Base-by-base conservation (phyloP, 2,888 invertebrate genomes). In the Papilio demoleus region DNA sequence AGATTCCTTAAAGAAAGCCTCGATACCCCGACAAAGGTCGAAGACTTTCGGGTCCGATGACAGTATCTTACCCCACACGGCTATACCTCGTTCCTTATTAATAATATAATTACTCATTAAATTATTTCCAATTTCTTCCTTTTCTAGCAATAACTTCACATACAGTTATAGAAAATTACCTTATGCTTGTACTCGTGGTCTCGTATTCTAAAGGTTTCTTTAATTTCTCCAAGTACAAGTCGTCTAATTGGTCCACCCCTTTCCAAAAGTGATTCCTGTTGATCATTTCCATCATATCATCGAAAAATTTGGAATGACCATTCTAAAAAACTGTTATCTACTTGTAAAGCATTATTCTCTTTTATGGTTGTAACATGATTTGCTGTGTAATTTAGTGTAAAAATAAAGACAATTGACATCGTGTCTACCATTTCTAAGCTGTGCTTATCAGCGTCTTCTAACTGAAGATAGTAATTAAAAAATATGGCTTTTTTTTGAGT, bases 41-140 rank as follows among this genome's bases (percentile, higher is more conserved):
- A 86, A 85, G 1, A 91, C 86, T 53, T 88, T 89, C 0, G 88
- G 84, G 50, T 86, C 83, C 0, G 61, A 70, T 0, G 91, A 88
- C 1, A 88, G 47, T 72, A 92, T 71, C 73, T 86, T 90, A 0
- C 92, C 92, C 92, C 92, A 92, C 0, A 91, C 90, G 0, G 90
- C 90, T 42, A 92, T 90, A 1, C 89, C 88, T 1, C 86, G 82
- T 9, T 83, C 81, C 92, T 92, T 74, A 4, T 70, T 70, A 47
- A 12, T 36, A 22, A 9, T 19, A 34, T 14, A 14, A 14, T 22
- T n/a, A 12, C 27, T 53, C 19, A 59, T 9, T 53, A 24, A 50
- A 31, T 14, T 38, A 5, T 31, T 24, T 31, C 9, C 8, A 53
- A 4, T 17, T 9, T 2, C 8, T 17, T 53, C 2, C n/a, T 47